A percentile compares a stretch with the other conserved stretches of the same genome.
These are phyloP conservation scores for Patella pellucida DNA, from an alignment of 2,888 invertebrate genomes.

Conservation along the genomic window DNA sequence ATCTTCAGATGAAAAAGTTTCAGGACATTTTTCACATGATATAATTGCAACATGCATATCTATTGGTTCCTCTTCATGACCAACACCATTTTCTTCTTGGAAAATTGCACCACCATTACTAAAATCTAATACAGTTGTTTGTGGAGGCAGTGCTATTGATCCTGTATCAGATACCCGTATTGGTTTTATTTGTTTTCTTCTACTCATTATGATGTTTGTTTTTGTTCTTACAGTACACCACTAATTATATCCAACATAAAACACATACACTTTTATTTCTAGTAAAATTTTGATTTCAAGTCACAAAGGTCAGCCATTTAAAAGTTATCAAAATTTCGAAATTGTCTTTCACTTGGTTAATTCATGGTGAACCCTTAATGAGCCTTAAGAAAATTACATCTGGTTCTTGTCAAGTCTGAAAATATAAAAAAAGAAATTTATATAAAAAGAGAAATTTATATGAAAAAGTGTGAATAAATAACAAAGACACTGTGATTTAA, in stretches of 20 bases:
- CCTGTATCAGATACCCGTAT: constrained; percentile 41
- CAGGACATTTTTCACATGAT: constrained; percentile 37
- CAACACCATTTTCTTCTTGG: constrained; percentile 35
- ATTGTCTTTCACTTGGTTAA: not conserved
- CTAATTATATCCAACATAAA: no score
- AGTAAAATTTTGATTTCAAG: not conserved
- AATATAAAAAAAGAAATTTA: not conserved
- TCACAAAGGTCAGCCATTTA: not conserved
- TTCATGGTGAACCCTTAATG: no score
- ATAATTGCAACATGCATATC: constrained; percentile 42
- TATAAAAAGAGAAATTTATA: constrained; percentile 3
- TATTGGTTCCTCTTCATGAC: constrained; percentile 43
- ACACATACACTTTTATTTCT: no score
- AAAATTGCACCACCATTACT: constrained; percentile 17
- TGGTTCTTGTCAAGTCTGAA: not conserved
- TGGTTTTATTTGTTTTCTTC: constrained; percentile 68
- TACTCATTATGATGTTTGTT: constrained; percentile 53
- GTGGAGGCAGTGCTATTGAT: constrained; percentile 20
- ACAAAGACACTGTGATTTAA: no score
- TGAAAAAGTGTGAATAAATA: no score
- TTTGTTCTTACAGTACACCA: not conserved
- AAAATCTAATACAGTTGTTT: constrained; percentile 12
- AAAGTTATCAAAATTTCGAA: not conserved
- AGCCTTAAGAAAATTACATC: not conserved
- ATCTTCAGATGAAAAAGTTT: constrained; percentile 38